Evolutionary conservation across 2,888 invertebrate species (phyloP).

Genomic region (Byasa hedistus): DNA sequence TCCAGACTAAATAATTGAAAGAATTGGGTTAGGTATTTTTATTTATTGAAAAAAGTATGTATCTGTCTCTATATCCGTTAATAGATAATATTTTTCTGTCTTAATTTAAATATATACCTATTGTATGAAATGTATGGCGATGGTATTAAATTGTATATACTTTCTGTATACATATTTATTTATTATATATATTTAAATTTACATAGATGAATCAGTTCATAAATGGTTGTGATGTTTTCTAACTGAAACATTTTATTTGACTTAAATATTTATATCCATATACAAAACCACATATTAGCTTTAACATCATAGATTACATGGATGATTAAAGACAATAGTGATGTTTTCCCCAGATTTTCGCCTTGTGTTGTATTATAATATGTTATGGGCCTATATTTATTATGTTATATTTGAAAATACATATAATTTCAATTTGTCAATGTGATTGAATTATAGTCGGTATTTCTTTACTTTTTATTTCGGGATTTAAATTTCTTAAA

Average conservation of each 20-base stretch:
- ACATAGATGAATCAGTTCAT: constrained; percentile 15
- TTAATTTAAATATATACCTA: background rate
- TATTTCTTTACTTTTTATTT: no score
- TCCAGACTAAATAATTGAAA: background rate
- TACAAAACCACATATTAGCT: background rate
- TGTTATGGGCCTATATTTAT: background rate
- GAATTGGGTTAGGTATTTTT: background rate
- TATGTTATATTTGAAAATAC: background rate
- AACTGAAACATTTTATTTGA: background rate
- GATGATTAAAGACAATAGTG: background rate
- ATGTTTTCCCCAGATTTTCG: background rate
- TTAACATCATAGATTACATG: background rate
- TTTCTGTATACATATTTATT: constrained; percentile 1
- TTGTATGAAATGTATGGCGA: no score
- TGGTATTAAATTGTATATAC: background rate
- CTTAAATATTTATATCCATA: constrained; percentile 1
- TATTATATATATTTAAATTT: constrained; percentile 4
- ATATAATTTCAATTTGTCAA: background rate
- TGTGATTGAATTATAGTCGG: background rate
- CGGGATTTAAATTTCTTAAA: background rate
- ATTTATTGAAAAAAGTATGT: background rate
- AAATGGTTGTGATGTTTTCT: constrained; percentile 27
- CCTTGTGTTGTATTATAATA: background rate
- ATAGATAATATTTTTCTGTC: background rate
- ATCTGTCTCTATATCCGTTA: background rate